Conservation (phyloP, 2,113 vertebrate genomes). For the Larimichthys crocea region DNA sequence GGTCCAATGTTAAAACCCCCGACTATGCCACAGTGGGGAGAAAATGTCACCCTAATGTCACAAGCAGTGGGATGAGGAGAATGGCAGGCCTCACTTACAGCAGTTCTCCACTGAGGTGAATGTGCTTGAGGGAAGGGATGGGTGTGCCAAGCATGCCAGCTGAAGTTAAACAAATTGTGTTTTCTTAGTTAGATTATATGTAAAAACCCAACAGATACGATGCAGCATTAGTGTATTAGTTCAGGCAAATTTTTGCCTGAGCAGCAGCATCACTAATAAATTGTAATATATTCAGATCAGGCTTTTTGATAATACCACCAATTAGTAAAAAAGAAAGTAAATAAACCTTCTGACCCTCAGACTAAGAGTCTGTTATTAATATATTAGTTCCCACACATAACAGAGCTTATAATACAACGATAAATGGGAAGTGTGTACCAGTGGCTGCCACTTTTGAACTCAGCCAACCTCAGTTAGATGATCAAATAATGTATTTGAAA, state of each 20-base stretch:
- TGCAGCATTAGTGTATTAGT: neutral
- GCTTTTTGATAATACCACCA: neutral
- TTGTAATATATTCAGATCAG: constrained; percentile 26
- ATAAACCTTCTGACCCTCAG: constrained; percentile 7
- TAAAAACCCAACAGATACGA: constrained; percentile 41
- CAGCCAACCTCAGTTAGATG: neutral
- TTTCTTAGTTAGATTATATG: constrained; percentile 30
- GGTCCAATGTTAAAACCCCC: constrained; percentile 50
- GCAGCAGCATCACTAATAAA: constrained; percentile 1
- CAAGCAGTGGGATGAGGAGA: constrained; percentile 60
- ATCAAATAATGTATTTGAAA: neutral
- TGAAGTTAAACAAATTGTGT: constrained; percentile 41
- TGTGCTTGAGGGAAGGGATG: constrained; percentile 66
- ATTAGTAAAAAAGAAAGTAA: neutral
- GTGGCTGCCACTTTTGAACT: no score
- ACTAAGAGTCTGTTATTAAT: neutral
- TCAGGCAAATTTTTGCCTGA: constrained; percentile 49
- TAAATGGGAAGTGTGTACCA: no score
- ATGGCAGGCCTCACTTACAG: constrained; percentile 70
- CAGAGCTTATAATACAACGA: neutral
- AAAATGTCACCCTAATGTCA: constrained; percentile 81
- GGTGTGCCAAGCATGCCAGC: constrained; percentile 26
- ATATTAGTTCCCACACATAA: neutral
- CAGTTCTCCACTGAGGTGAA: constrained; percentile 55
- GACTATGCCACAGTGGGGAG: constrained; percentile 70